Evolutionary conservation across 2,888 invertebrate genomes (phyloP), one percentile per base, ranked within the genome.

Genomic region (Itoplectis maculator): DNA sequence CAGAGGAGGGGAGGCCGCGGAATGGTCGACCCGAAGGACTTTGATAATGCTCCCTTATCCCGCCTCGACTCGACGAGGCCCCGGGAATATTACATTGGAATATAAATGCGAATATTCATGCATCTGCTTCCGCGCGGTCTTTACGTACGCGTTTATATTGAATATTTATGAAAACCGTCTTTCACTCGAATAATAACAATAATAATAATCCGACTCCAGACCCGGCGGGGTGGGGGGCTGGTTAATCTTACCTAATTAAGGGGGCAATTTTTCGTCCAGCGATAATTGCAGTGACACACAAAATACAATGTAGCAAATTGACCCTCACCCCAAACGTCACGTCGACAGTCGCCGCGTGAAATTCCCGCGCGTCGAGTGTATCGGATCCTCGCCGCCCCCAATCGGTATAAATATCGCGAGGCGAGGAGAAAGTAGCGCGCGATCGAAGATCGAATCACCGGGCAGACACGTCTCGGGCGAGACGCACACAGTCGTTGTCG

Each of bases 21-120:
- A 51, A 49, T n/a, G n/a, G n/a, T 23, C 47, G 35, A 49, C n/a
- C 9, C 45, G 23, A 66, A 63, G 35, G 77, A 77, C 49, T 59
- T 73, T 72, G 66, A 37, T 61, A 11, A 77, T 69, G 73, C 73
- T 77, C 72, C 61, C 66, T 73, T 51, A 66, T 72, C 56, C 40
- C 20, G 23, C 9, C n/a, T 9, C 35, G 37, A 13, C 45, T 69
- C 45, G 29, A 72, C 59, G 68, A 76, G 73, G 29, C 73, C 45
- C n/a, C 69, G 69, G 29, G 73, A 81, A 73, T 81, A 81, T 81
- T 81, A 81, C 73, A 73, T 68, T 63, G 81, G 73, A 82, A 85
- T 82, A 79, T 83, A 82, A 84, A 84, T 84, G 80, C 84, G 82
- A 86, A 84, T 86, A 84, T 86, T 86, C 83, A 84, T 86, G 82